phyloP scores from a whole-genome alignment of 2,113 vertebrate genomes.

The Pandion haliaetus region DNA sequence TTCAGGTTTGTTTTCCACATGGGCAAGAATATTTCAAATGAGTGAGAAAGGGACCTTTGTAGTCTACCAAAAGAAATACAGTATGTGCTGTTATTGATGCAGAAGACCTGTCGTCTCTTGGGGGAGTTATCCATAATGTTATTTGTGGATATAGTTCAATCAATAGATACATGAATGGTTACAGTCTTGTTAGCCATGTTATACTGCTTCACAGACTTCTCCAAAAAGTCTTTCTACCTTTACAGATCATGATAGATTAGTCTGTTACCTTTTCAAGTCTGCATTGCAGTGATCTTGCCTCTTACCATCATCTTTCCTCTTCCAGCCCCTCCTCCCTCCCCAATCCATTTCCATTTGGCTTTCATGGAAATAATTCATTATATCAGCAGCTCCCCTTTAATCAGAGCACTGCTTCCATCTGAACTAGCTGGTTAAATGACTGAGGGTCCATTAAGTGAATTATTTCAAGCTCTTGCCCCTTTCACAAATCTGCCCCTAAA shows the following conservation, averaged over 20 bases:
- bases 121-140: not conserved
- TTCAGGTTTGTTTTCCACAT: not conserved
- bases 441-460: constrained; percentile 19
- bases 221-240: not conserved
- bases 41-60: not conserved
- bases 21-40: not conserved
- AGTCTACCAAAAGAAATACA: not conserved
- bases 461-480: constrained; percentile 1
- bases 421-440: not conserved
- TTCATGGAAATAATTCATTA: constrained; percentile 10
- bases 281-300: not conserved
- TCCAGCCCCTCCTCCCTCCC: not conserved
- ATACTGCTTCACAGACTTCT: not conserved
- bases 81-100: not conserved
- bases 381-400: constrained; percentile 13
- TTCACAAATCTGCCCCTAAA: not conserved
- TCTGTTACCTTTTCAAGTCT: not conserved
- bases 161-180: not conserved
- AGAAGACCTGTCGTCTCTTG: not conserved
- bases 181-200: not conserved
- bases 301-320: not conserved
- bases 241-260: not conserved
- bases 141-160: not conserved
- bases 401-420: not conserved
- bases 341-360: constrained; percentile 15